Conservation (phyloP, 92 coral and sea anemone species). For the Phenganax marumi region DNA sequence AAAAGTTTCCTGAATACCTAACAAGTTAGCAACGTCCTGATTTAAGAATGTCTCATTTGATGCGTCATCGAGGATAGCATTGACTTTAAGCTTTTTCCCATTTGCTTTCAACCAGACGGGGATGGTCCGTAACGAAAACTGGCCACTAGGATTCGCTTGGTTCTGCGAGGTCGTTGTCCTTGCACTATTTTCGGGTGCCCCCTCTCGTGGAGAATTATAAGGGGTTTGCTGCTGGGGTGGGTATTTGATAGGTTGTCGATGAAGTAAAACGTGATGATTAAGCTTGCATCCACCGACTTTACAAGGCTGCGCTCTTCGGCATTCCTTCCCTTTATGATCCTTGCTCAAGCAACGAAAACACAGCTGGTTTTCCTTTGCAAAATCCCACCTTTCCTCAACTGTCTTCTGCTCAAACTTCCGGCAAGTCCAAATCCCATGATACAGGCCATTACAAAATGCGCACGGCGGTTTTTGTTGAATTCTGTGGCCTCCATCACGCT, state of each 20-base stretch:
- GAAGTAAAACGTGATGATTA: conserved; percentile 33
- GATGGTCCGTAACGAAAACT: conserved; percentile 47
- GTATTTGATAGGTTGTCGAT: background rate
- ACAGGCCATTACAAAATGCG: background rate
- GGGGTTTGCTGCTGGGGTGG: background rate
- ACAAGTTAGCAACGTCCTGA: background rate
- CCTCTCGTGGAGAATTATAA: background rate
- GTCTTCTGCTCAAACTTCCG: background rate
- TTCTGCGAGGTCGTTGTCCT: background rate
- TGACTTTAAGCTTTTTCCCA: conserved; percentile 47
- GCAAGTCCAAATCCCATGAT: conserved; percentile 7
- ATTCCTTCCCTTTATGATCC: conserved; percentile 56
- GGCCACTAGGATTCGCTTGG: conserved; percentile 4
- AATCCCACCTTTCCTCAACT: conserved; percentile 31
- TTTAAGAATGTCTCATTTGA: conserved; percentile 56
- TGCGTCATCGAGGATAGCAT: conserved; percentile 61
- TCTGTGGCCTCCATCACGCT: background rate
- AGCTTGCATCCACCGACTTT: conserved; percentile 37
- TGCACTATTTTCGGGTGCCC: background rate
- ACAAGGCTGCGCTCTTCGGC: conserved; percentile 40
- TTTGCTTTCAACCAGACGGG: conserved; percentile 56
- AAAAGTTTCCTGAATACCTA: too few relatives aligned
- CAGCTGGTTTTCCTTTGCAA: conserved; percentile 58
- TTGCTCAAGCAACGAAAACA: conserved; percentile 60
- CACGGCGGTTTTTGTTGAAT: background rate